phyloP scores from a whole-genome alignment of 1,140 invertebrate species.

The Tribolium castaneum region DNA sequence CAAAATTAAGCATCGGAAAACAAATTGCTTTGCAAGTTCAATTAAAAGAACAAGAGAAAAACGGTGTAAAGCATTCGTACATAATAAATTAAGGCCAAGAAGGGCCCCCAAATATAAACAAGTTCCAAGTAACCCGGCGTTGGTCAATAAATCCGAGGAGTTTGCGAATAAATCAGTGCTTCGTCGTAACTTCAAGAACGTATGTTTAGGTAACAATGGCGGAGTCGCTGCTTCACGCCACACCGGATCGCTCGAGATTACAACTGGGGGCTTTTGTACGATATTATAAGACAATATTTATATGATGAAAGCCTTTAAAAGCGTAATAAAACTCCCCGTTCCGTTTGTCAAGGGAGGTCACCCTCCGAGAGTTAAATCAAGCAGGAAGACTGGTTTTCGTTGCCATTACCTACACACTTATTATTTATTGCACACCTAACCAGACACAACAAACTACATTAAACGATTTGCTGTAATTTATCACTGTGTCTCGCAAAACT shows the following conservation, averaged over 20 bases:
- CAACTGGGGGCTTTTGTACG: slow-evolving; percentile 43
- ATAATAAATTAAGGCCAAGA: slow-evolving; percentile 31
- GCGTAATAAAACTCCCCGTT: slow-evolving; percentile 50
- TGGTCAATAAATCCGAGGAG: slow-evolving; percentile 32
- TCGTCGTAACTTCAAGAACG: slow-evolving; percentile 36
- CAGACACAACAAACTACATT: neutral
- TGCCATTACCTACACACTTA: slow-evolving; percentile 2
- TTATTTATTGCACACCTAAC: slow-evolving; percentile 1
- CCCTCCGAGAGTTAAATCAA: slow-evolving; percentile 17
- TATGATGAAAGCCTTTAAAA: slow-evolving; percentile 56
- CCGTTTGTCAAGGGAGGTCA: slow-evolving; percentile 24
- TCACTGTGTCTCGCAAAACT: neutral
- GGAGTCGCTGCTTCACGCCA: neutral
- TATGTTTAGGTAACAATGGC: slow-evolving; percentile 45
- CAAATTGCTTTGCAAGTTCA: slow-evolving; percentile 28
- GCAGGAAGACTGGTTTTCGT: slow-evolving; percentile 10
- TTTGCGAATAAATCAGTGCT: slow-evolving; percentile 38
- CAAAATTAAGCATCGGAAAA: slow-evolving; percentile 19
- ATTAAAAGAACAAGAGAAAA: slow-evolving; percentile 33
- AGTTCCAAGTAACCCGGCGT: slow-evolving; percentile 16
- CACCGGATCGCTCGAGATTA: slow-evolving; percentile 32
- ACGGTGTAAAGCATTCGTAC: slow-evolving; percentile 31
- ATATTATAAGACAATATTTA: slow-evolving; percentile 57
- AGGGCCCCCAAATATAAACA: slow-evolving; percentile 32
- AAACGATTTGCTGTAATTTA: neutral